phyloP scores from a whole-genome alignment of 2,888 invertebrate species.

The Eupithecia pulchellata region DNA sequence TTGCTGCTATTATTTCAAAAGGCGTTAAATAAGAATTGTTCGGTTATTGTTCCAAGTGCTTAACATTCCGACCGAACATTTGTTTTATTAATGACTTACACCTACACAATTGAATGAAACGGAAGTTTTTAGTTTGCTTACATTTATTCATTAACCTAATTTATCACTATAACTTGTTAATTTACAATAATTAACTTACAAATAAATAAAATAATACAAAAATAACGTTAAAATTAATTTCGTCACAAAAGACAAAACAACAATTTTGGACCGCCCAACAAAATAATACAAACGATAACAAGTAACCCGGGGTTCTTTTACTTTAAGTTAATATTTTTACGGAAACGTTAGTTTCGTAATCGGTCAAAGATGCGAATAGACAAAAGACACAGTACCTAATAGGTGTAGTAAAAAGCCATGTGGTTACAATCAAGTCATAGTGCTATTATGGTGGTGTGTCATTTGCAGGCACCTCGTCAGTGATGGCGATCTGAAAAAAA shows the following conservation, averaged over 20 bases:
- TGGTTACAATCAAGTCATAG: slow-evolving; percentile 70
- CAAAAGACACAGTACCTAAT: slow-evolving; percentile 63
- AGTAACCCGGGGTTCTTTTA: slow-evolving; percentile 42
- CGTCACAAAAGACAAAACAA: slow-evolving; percentile 71
- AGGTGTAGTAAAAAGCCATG: slow-evolving; percentile 48
- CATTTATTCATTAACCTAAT: slow-evolving; percentile 52
- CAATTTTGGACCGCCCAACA: slow-evolving; percentile 70
- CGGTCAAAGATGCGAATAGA: slow-evolving; percentile 59
- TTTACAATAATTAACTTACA: slow-evolving; percentile 82
- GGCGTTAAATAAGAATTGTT: slow-evolving; percentile 23
- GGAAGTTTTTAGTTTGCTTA: slow-evolving; percentile 27
- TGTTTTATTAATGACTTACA: not conserved
- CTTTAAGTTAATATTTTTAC: slow-evolving; percentile 20
- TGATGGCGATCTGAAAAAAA: slow-evolving; percentile 77
- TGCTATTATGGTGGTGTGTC: slow-evolving; percentile 72
- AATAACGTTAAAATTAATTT: slow-evolving; percentile 77
- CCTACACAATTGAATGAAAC: not conserved
- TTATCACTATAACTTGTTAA: slow-evolving; percentile 81
- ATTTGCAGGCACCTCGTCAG: slow-evolving; percentile 79
- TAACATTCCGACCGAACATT: slow-evolving; percentile 12
- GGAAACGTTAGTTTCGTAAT: slow-evolving; percentile 57
- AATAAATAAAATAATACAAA: slow-evolving; percentile 72
- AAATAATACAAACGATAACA: slow-evolving; percentile 61
- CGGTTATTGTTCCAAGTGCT: slow-evolving; percentile 8
- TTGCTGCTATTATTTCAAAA: slow-evolving; percentile 37